These are phyloP conservation scores for Colletes gigas DNA, from an alignment of 1,140 invertebrate genomes.

Conservation along the genomic window DNA sequence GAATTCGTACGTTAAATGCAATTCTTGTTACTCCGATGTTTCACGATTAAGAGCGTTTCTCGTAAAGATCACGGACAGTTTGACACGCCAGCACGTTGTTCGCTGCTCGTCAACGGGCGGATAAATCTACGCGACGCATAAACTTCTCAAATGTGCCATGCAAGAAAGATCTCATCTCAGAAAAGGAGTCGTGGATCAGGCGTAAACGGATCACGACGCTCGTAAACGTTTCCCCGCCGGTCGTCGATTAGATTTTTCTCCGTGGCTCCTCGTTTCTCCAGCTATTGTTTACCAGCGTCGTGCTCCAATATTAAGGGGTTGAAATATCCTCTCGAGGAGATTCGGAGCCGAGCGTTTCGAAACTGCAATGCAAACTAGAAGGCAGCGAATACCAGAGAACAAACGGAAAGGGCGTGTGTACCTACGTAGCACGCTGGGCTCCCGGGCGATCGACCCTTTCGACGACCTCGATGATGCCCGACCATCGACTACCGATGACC, in stretches of 20 bases:
- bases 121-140: slow-evolving; percentile 13
- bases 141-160: slow-evolving; percentile 23
- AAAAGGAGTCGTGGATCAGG: background rate
- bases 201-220: background rate
- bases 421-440: background rate
- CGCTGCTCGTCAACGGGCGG: background rate
- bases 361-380: slow-evolving; percentile 25
- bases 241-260: background rate
- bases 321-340: background rate
- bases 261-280: background rate
- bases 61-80: background rate
- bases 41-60: too few relatives aligned
- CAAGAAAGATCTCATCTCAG: slow-evolving; percentile 3
- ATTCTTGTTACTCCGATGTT: too few relatives aligned
- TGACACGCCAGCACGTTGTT: slow-evolving; percentile 16
- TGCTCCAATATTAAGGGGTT: background rate
- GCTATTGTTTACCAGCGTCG: background rate
- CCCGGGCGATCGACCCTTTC: slow-evolving; percentile 1
- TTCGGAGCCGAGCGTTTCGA: background rate
- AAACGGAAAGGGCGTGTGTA: slow-evolving; percentile 11
- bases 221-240: background rate
- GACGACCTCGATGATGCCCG: background rate
- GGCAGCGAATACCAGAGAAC: background rate
- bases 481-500: background rate
- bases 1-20: too few relatives aligned